Percentiles rank a stretch among this genome's conserved stretches.
Evolutionary conservation across 2,113 vertebrate species (phyloP).

Genomic region (Alaudala cheleensis): DNA sequence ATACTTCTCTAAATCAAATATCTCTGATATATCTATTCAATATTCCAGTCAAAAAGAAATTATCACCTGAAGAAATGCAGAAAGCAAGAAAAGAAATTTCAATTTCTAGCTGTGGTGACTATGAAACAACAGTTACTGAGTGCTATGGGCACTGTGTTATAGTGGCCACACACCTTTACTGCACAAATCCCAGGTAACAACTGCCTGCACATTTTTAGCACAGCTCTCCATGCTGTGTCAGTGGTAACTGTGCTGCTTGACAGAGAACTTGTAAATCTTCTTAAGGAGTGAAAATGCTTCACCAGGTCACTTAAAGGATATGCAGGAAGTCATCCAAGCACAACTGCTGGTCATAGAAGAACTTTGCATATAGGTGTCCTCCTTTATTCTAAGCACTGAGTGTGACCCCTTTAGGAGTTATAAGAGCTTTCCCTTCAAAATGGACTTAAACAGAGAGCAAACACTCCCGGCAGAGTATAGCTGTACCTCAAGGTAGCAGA

Average conservation of each 20-base stretch:
- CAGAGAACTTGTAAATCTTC: background rate
- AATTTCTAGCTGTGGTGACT: background rate
- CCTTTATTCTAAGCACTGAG: background rate
- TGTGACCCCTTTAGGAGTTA: background rate
- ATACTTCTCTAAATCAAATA: background rate
- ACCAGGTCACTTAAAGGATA: background rate
- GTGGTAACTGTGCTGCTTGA: background rate
- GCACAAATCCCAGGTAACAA: background rate
- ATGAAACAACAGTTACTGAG: background rate
- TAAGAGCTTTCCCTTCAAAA: background rate
- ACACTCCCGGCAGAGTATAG: background rate
- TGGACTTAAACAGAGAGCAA: background rate
- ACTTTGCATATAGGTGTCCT: background rate
- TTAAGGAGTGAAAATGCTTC: background rate
- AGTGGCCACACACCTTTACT: background rate
- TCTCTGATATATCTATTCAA: background rate
- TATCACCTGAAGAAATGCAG: background rate
- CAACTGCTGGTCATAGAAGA: rapidly evolving
- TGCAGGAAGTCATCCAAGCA: background rate
- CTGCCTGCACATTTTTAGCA: background rate
- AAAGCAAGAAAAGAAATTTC: background rate
- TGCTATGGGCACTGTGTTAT: rapidly evolving
- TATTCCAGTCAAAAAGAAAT: background rate
- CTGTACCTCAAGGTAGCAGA: background rate
- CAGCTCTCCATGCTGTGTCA: background rate